phyloP scores from a whole-genome alignment of 2,888 invertebrate genomes.

The Dolomedes plantarius region DNA sequence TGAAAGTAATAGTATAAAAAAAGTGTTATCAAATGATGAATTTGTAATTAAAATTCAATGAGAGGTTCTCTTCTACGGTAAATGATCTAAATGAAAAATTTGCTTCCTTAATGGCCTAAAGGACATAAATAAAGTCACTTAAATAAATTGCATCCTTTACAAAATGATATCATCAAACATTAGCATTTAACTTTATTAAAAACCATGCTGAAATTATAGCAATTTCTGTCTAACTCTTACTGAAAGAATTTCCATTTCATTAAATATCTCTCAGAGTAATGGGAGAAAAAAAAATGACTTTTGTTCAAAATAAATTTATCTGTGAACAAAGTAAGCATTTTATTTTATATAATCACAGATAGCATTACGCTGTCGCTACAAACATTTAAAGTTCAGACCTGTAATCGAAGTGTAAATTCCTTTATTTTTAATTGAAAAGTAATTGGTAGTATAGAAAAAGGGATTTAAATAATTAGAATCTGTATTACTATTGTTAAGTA shows the following conservation, averaged over 20 bases:
- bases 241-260: background rate
- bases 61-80: background rate
- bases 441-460: no score
- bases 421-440: no score
- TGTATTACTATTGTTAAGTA: no score
- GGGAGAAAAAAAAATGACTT: background rate
- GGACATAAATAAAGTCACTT: background rate
- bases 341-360: background rate
- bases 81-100: background rate
- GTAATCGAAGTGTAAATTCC: no score
- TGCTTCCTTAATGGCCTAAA: background rate
- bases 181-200: slow-evolving; percentile 4
- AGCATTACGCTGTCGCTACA: no score
- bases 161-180: background rate
- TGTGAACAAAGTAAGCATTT: background rate
- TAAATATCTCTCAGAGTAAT: background rate
- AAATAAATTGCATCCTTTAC: background rate
- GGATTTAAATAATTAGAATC: no score
- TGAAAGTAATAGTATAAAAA: background rate
- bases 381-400: no score
- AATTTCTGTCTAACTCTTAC: background rate
- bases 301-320: background rate
- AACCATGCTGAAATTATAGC: background rate
- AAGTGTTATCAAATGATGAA: background rate
- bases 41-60: background rate